Percentiles rank a stretch among this genome's conserved stretches.
Conservation (phyloP, 1,140 invertebrate species). For the Caerostris darwini region DNA sequence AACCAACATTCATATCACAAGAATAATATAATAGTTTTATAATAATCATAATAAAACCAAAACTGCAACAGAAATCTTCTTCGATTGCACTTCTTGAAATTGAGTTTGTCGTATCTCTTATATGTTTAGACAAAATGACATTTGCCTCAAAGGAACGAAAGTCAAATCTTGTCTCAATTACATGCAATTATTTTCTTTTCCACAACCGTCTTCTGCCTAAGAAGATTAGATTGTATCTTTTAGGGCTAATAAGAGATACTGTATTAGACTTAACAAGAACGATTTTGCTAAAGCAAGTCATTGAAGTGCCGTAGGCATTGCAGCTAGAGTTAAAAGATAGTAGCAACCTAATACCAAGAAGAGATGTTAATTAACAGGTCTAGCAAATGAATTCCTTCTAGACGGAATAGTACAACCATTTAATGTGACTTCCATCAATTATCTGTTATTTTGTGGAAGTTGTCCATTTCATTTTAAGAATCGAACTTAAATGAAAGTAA, state of each 20-base stretch:
- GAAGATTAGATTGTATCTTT: not conserved
- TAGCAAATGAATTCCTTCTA: slow-evolving; percentile 8
- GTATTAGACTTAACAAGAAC: slow-evolving; percentile 7
- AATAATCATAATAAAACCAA: not conserved
- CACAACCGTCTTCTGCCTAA: not conserved
- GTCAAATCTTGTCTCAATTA: not conserved
- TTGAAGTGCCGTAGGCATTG: not conserved
- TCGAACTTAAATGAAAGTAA: not conserved
- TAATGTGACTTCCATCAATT: not conserved
- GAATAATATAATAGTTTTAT: not conserved
- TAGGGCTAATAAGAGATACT: not conserved
- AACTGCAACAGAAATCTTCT: not conserved
- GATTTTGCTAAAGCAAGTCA: not conserved
- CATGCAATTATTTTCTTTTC: slow-evolving; percentile 25
- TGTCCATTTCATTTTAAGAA: not conserved
- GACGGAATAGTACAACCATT: not conserved
- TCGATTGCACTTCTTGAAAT: not conserved
- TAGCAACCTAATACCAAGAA: not conserved
- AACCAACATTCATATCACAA: not conserved
- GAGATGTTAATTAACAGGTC: not conserved
- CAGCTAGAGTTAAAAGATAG: not conserved
- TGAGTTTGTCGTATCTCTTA: not conserved
- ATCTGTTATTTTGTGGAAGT: not conserved
- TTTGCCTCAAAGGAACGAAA: not conserved
- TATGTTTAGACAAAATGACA: not conserved